Percentiles rank a stretch among this genome's conserved stretches.
phyloP scores from a whole-genome alignment of 2,113 vertebrate genomes.

The Cynocephalus volans region DNA sequence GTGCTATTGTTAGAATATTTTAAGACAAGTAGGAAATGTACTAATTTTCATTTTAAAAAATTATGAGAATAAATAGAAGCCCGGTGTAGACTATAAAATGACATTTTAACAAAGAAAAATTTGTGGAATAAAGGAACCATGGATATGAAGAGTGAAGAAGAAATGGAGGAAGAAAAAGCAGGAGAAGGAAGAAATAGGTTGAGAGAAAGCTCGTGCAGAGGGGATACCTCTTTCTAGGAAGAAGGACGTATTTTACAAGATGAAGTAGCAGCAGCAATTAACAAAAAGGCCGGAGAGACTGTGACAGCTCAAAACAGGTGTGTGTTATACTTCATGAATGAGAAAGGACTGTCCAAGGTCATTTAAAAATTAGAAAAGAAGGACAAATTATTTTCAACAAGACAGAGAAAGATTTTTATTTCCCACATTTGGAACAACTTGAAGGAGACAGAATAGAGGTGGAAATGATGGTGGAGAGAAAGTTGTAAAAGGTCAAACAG shows the following conservation, averaged over 20 bases:
- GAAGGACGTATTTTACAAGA: not conserved
- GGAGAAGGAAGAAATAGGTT: not conserved
- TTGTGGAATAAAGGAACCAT: not conserved
- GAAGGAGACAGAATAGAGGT: conserved; percentile 56
- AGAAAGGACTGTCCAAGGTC: conserved; percentile 44
- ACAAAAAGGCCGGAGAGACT: conserved; percentile 14
- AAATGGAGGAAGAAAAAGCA: not conserved
- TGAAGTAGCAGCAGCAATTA: conserved; percentile 3
- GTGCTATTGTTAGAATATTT: not conserved
- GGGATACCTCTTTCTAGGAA: not conserved
- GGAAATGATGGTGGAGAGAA: not conserved
- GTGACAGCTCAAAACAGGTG: conserved; percentile 17
- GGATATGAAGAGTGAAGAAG: not conserved
- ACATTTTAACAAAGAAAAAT: not conserved
- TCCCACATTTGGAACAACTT: conserved; percentile 39
- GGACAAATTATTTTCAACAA: conserved; percentile 62
- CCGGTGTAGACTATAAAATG: not conserved
- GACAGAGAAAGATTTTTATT: conserved; percentile 53
- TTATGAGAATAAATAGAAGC: not conserved
- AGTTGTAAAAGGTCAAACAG: conserved; percentile 66
- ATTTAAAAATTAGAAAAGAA: conserved; percentile 48
- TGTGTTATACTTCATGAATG: not conserved
- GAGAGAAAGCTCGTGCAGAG: not conserved
- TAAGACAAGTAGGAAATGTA: not conserved
- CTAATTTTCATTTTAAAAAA: not conserved